Conservation (phyloP, 2,113 vertebrate species). For the Prochilodus magdalenae region DNA sequence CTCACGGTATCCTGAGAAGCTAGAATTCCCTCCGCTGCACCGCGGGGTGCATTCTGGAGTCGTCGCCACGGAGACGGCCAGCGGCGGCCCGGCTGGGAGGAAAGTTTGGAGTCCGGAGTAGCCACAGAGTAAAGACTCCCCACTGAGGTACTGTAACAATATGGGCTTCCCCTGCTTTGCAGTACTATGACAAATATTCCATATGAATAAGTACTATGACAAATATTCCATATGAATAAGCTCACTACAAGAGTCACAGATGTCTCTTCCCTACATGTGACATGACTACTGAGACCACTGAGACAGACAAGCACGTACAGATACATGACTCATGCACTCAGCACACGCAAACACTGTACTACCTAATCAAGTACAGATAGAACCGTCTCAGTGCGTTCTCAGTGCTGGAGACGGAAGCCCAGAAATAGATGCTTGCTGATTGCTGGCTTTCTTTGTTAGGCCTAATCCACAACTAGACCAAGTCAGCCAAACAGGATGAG, state of each 20-base stretch:
- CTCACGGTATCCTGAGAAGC: conserved; percentile 58
- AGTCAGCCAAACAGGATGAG: not conserved
- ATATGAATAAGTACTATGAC: not conserved
- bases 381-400: not conserved
- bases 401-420: not conserved
- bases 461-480: not conserved
- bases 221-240: conserved; percentile 14
- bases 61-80: conserved; percentile 68
- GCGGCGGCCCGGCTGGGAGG: conserved; percentile 54
- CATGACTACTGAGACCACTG: not conserved
- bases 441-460: not conserved
- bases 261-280: conserved; percentile 45
- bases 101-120: conserved; percentile 16
- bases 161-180: conserved; percentile 46
- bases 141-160: not conserved
- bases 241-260: conserved; percentile 63
- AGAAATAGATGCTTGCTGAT: not conserved
- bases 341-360: conserved; percentile 35
- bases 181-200: conserved; percentile 15
- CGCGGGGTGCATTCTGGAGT: conserved; percentile 65
- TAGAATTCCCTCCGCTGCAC: conserved; percentile 64
- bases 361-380: not conserved
- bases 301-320: conserved; percentile 12
- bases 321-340: not conserved
- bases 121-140: conserved; percentile 20